Base-by-base conservation (phyloP, 2,113 vertebrate genomes). In the Sinocyclocheilus rhinocerous region DNA sequence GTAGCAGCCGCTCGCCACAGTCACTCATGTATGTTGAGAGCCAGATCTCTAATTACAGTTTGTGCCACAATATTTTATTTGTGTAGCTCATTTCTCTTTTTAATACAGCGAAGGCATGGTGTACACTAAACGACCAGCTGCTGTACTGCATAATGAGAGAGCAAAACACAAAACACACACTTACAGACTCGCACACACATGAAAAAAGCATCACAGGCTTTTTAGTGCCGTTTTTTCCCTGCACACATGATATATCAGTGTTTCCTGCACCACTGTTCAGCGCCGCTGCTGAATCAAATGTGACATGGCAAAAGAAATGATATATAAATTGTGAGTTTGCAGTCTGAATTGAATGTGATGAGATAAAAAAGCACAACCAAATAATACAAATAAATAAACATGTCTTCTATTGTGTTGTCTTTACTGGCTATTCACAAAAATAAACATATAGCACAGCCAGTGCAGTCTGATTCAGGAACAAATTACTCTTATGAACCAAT, bases 31-130 rank as follows among this genome's bases (percentile, higher is more conserved):
- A 78, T 12, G 15, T 39, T 61, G 65, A 83, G n/a, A 88, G 18
- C 84, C 48, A 70, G 75, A 84, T 88, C 81, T 88, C 24, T 82
- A 89, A 90, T 88, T 90, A 76, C 86, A 93, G 83, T 91, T 72
- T 85, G 86, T 73, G 76, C 73, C 50, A 82, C 76, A 87, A 85
- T 84, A 86, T 90, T 73, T 57, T 48, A 85, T 70, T 36, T 73
- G 65, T 85, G 78, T 67, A 59, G 73, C 48, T 29, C 39, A 18
- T 33, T 77, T 39, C 39, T 39, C 61, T 39, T 85, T 76, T 76
- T n/a, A 42, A 48, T 20, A 45, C 55, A 84, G 36, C 55, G 26
- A 80, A 39, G 16, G 11, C 39, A 13, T 73, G 26, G 9, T 22
- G 45, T 69, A 33, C 24, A 50, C n/a, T 82, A 69, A 82, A 67